Evolutionary conservation across 2,797 vertebrate genomes (phyloP).

Genomic region (Acropternis orthonyx): DNA sequence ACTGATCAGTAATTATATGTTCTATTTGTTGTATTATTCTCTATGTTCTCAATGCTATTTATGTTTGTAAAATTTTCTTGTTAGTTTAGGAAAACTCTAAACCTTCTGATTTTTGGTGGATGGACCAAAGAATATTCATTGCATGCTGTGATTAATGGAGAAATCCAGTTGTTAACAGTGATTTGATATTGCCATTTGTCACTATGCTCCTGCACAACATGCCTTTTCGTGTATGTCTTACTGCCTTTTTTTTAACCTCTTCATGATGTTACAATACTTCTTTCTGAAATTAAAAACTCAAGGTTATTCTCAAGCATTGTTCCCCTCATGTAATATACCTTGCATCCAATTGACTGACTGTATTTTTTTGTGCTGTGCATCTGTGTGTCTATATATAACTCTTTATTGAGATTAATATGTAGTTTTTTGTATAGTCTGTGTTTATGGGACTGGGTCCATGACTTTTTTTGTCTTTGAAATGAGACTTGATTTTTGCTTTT

Average conservation of each 20-base stretch:
- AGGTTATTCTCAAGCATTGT: not conserved
- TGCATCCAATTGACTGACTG: not conserved
- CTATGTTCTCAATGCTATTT: not conserved
- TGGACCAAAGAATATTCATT: not conserved
- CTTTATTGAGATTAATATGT: not conserved
- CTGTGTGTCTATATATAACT: not conserved
- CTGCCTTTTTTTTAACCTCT: not conserved
- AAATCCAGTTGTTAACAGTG: not conserved
- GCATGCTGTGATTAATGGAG: not conserved
- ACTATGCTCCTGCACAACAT: not conserved
- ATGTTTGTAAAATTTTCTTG: not conserved
- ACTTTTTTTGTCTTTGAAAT: not conserved
- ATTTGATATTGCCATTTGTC: not conserved
- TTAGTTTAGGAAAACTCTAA: not conserved
- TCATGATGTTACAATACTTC: not conserved
- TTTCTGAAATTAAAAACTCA: not conserved
- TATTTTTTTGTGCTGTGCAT: not conserved
- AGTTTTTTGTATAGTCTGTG: not conserved
- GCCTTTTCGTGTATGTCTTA: not conserved
- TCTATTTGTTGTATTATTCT: not conserved
- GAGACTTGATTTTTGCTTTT: not conserved
- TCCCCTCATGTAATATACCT: not conserved
- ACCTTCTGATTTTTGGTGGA: not conserved
- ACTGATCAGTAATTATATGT: not conserved
- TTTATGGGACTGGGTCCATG: not conserved